These are phyloP conservation scores for Desmophyllum pertusum DNA, from an alignment of 92 coral and sea anemone genomes.

Conservation along the genomic window DNA sequence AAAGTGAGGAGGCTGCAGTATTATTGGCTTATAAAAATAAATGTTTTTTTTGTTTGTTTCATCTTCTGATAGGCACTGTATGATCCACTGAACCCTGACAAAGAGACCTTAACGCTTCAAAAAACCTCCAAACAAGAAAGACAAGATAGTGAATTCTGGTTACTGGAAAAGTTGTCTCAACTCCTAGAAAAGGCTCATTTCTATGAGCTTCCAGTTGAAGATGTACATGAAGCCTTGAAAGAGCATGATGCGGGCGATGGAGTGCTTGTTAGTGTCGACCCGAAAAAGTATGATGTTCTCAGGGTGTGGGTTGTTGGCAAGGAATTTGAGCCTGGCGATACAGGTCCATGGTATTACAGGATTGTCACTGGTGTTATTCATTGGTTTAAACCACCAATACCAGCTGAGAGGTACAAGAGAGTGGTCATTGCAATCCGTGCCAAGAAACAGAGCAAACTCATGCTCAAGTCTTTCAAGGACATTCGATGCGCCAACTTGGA, in stretches of 20 bases:
- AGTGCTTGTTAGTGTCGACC: slow-evolving; percentile 85
- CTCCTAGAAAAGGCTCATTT: slow-evolving; percentile 81
- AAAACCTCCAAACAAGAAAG: slow-evolving; percentile 66
- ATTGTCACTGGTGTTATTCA: slow-evolving; percentile 23
- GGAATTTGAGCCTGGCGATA: slow-evolving; percentile 65
- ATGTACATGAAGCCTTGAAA: slow-evolving; percentile 69
- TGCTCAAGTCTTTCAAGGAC: slow-evolving; percentile 83
- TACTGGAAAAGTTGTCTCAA: slow-evolving; percentile 68
- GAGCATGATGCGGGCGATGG: slow-evolving; percentile 86
- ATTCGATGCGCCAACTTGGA: slow-evolving; percentile 86
- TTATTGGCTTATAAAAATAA: not conserved
- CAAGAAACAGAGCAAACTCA: slow-evolving; percentile 75
- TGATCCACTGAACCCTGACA: slow-evolving; percentile 93
- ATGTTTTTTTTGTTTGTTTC: not conserved
- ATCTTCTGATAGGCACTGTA: slow-evolving; percentile 65
- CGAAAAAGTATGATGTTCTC: slow-evolving; percentile 77
- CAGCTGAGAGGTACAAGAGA: slow-evolving; percentile 79
- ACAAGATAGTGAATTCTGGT: slow-evolving; percentile 68
- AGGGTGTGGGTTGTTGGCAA: slow-evolving; percentile 89
- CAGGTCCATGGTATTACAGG: slow-evolving; percentile 50
- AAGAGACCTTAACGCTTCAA: slow-evolving; percentile 75
- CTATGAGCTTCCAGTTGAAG: slow-evolving; percentile 78
- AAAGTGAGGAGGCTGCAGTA: too few relatives aligned
- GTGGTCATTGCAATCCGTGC: slow-evolving; percentile 84
- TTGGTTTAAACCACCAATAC: slow-evolving; percentile 30